A percentile compares a stretch with the other conserved stretches of the same genome.
Conservation (phyloP, 1,140 invertebrate genomes). For the Cydia pomonella region DNA sequence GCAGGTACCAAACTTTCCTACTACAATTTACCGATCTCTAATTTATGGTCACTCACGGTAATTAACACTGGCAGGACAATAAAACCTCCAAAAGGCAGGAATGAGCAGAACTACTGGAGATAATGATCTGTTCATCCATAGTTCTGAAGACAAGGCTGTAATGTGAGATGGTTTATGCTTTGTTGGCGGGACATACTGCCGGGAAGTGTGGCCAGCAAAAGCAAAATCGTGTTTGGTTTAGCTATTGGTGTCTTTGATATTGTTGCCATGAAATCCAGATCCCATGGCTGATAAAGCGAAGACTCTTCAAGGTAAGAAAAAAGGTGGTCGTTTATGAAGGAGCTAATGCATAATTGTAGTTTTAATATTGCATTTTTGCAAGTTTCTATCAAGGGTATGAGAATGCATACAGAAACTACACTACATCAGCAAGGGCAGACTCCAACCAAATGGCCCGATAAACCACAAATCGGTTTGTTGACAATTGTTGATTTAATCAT, state of each 20-base stretch:
- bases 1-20: constrained; percentile 32
- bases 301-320: no score
- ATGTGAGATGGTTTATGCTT: constrained; percentile 64
- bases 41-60: neutral
- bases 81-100: constrained; percentile 24
- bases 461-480: no score
- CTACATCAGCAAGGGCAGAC: no score
- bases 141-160: constrained; percentile 67
- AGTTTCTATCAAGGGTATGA: no score
- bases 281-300: neutral
- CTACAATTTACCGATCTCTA: constrained; percentile 40
- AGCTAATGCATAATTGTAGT: no score
- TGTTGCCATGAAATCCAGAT: no score
- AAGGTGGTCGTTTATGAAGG: no score
- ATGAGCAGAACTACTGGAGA: constrained; percentile 51
- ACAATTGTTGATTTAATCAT: no score
- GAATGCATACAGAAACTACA: no score
- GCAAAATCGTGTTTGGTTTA: neutral
- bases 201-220: constrained; percentile 34
- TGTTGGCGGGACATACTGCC: constrained; percentile 32
- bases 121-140: constrained; percentile 52
- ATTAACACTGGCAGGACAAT: constrained; percentile 17
- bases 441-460: no score
- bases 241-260: neutral
- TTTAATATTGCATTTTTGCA: no score